Base-by-base conservation (phyloP, 2,113 vertebrate genomes). In the Ovis canadensis region DNA sequence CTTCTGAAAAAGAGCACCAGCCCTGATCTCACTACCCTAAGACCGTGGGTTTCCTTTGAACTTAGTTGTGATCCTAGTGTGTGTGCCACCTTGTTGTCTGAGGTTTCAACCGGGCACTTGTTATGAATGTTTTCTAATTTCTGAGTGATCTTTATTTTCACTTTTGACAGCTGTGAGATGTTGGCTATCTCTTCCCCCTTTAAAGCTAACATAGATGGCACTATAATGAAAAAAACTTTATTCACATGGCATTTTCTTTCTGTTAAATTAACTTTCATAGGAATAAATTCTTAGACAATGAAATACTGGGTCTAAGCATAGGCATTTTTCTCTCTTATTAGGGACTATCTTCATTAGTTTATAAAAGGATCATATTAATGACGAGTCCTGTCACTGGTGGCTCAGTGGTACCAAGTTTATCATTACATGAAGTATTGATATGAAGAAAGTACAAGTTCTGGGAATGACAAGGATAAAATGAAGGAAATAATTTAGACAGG, bases 261-360 rank as follows among this genome's bases (percentile, higher is more conserved):
- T 85, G 19, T 71, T 97, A 78, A 91, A 60, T 48, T 96, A n/a
- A 80, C 93, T 91, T 89, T 89, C 43, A 88, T 81, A 90, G 27
- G 21, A 93, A 86, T 86, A 59, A 59, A 86, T 97, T 95, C 15
- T 84, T 91, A 78, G 25, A 8, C 48, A 94, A 83, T 60, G 33
- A 33, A 40, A 52, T 86, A 86, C 15, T 77, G n/a, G 21, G 36
- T 62, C 40, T 59, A 86, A 77, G n/a, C 88, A 8, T 29, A 95
- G 21, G 27, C 82, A n/a, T 88, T 43, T 85, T 89, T 83, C 40
- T 74, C 7, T 91, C 21, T 88, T 62, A 80, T 5, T 40, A 60
- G 67, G 6, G 85, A 31, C 33, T 85, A 0, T 92, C 36, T 90
- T 92, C 21, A 55, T 93, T 91, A 86, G 25, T 87, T 50, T 97